A percentile compares a stretch with the other conserved stretches of the same genome.
These are phyloP conservation scores for Isurus oxyrinchus DNA, from an alignment of 2,113 vertebrate species.

Conservation along the genomic window DNA sequence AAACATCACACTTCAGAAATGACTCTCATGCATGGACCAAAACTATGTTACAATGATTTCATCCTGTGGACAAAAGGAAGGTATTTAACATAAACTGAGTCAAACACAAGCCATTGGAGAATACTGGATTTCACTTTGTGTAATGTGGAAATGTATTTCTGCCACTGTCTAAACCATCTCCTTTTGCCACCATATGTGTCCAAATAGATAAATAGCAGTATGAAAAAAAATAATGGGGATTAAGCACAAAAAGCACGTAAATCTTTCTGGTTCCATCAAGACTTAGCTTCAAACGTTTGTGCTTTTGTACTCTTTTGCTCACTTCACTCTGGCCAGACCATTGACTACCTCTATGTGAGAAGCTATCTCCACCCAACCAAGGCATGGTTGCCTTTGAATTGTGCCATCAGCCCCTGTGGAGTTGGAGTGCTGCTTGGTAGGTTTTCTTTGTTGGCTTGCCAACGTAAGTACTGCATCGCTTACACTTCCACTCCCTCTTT, in stretches of 20 bases:
- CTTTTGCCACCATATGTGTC: background rate
- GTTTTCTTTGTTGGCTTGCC: background rate
- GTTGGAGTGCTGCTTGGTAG: background rate
- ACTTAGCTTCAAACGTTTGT: background rate
- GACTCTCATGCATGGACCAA: too few species aligned
- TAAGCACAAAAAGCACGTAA: background rate
- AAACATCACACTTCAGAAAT: too few species aligned
- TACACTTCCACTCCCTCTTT: background rate
- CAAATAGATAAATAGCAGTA: background rate
- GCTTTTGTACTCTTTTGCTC: background rate
- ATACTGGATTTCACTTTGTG: background rate
- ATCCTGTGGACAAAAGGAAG: background rate
- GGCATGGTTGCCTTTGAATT: background rate
- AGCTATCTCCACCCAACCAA: background rate
- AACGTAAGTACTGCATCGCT: background rate
- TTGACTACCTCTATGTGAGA: background rate
- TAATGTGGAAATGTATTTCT: background rate
- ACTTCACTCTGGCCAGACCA: background rate
- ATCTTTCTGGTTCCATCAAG: background rate
- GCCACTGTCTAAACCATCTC: background rate
- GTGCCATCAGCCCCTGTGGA: background rate
- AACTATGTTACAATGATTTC: background rate
- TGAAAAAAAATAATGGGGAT: background rate
- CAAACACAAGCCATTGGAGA: background rate
- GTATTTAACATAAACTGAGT: background rate